phyloP scores from a whole-genome alignment of 2,113 vertebrate species.

The Caracal caracal region DNA sequence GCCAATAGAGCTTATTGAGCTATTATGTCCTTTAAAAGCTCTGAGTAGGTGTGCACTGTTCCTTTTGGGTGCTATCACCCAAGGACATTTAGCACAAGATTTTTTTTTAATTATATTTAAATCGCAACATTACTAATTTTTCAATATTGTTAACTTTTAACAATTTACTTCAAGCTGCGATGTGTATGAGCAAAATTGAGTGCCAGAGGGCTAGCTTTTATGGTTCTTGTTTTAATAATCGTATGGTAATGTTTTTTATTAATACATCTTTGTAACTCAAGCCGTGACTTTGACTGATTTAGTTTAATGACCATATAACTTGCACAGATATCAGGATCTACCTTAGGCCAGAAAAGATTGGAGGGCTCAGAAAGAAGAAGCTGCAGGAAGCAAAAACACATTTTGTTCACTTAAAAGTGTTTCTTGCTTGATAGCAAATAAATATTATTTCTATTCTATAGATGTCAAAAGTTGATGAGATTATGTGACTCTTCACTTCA shows the following conservation, averaged over 20 bases:
- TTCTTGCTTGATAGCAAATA: neutral
- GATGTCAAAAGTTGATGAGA: neutral
- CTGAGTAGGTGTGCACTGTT: neutral
- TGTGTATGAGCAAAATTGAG: constrained; percentile 49
- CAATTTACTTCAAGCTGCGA: constrained; percentile 60
- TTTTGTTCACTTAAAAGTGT: neutral
- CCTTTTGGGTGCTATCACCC: neutral
- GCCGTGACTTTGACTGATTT: constrained; percentile 46
- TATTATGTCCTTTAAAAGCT: neutral
- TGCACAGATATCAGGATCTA: constrained; percentile 21
- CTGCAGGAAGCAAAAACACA: neutral
- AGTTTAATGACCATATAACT: constrained; percentile 13
- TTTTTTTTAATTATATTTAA: constrained; percentile 48
- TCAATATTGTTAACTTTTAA: constrained; percentile 43
- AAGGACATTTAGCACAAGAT: neutral
- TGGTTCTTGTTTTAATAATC: constrained; percentile 60
- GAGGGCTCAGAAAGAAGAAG: neutral
- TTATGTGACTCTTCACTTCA: neutral
- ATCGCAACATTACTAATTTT: constrained; percentile 53
- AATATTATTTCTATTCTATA: neutral
- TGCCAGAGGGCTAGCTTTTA: constrained; percentile 58
- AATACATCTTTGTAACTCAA: constrained; percentile 42
- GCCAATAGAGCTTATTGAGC: neutral
- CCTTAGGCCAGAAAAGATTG: constrained; percentile 6
- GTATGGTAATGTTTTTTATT: constrained; percentile 61